Evolutionary conservation across 2,797 vertebrate genomes (phyloP).

Genomic region (Taeniopygia guttata): DNA sequence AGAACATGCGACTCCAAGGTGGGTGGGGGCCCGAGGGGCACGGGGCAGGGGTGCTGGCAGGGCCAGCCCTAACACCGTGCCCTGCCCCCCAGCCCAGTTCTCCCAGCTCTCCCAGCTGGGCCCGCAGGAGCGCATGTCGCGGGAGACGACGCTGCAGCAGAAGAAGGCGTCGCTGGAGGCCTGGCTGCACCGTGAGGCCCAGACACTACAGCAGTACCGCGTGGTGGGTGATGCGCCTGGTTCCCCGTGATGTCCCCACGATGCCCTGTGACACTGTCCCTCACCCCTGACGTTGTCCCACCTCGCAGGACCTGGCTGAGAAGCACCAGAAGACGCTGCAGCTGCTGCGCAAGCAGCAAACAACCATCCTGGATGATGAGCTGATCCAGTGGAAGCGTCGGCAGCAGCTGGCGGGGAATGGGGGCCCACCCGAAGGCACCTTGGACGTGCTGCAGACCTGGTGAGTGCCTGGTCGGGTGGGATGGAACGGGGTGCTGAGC

Average conservation of each 20-base stretch:
- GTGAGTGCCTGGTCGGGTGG: constrained; percentile 48
- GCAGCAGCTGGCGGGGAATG: constrained; percentile 92
- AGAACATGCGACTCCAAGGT: constrained; percentile 93
- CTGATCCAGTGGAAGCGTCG: constrained; percentile 96
- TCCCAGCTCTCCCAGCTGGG: constrained; percentile 83
- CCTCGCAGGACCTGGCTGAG: constrained; percentile 85
- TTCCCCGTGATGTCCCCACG: rapidly evolving
- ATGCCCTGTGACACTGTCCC: not conserved
- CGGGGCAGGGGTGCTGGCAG: rapidly evolving
- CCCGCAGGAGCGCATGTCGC: constrained; percentile 83
- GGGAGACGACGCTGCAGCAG: constrained; percentile 88
- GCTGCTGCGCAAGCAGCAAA: constrained; percentile 91
- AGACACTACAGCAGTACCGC: constrained; percentile 93
- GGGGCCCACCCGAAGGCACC: constrained; percentile 87
- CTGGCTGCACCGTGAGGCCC: constrained; percentile 92
- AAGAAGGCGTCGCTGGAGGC: constrained; percentile 88
- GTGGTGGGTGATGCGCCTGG: constrained; percentile 76
- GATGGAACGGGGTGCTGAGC: rapidly evolving
- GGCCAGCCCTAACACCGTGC: rapidly evolving
- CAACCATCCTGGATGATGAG: constrained; percentile 91
- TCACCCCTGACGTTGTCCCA: rapidly evolving
- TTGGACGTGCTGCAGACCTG: constrained; percentile 92
- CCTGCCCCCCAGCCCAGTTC: constrained; percentile 81
- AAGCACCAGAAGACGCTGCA: constrained; percentile 92
- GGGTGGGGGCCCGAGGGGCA: not conserved